These are phyloP conservation scores for Adelphocoris suturalis DNA, from an alignment of 2,888 invertebrate genomes.

Conservation along the genomic window DNA sequence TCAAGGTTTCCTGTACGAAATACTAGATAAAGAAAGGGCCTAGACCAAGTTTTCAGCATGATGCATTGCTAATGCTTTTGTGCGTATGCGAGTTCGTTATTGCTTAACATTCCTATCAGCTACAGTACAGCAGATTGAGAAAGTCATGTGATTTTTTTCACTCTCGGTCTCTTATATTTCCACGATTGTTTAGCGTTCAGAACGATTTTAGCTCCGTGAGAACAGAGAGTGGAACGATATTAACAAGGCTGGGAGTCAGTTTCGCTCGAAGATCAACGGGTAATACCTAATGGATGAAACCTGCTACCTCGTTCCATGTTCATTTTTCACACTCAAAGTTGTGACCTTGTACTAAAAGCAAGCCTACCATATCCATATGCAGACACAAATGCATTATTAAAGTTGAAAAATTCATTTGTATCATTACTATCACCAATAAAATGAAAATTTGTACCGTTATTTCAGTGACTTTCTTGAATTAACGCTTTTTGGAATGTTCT, in stretches of 20 bases:
- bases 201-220: conserved; percentile 11
- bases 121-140: background rate
- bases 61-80: background rate
- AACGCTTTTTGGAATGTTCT: too few species aligned
- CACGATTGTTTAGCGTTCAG: conserved; percentile 15
- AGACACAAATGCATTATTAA: too few species aligned
- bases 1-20: too few species aligned
- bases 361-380: too few species aligned
- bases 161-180: conserved; percentile 14
- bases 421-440: too few species aligned
- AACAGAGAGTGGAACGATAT: background rate
- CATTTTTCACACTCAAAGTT: background rate
- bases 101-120: background rate
- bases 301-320: background rate
- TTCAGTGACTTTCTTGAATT: too few species aligned
- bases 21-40: too few species aligned
- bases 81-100: background rate
- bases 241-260: conserved; percentile 32
- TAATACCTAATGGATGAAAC: conserved; percentile 7
- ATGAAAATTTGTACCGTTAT: too few species aligned
- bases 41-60: background rate
- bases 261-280: background rate
- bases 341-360: background rate
- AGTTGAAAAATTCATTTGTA: too few species aligned
- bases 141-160: conserved; percentile 23